These are phyloP conservation scores for Hydroisotoma schaefferi DNA, from an alignment of 2,888 invertebrate genomes.

Conservation along the genomic window DNA sequence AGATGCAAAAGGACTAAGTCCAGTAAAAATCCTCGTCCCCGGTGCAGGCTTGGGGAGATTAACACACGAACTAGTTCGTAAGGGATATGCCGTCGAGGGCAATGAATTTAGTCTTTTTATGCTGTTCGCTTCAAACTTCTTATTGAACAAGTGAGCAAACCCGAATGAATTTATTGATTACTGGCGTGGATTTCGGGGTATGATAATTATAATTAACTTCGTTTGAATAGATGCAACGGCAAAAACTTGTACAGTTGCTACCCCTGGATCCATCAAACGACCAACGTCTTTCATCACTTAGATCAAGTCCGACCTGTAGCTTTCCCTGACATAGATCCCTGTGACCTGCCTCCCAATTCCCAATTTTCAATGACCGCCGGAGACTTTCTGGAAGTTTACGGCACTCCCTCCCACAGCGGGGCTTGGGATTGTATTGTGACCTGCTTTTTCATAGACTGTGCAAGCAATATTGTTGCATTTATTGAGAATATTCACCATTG, in stretches of 20 bases:
- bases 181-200: neutral
- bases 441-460: conserved; percentile 98
- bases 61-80: conserved; percentile 86
- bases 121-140: conserved; percentile 93
- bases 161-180: no score
- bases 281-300: conserved; percentile 76
- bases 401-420: conserved; percentile 52
- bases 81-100: conserved; percentile 89
- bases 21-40: conserved; percentile 77
- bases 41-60: conserved; percentile 94
- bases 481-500: conserved; percentile 88
- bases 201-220: conserved; percentile 1
- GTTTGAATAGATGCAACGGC: conserved; percentile 61
- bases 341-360: conserved; percentile 61
- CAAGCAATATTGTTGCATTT: conserved; percentile 91
- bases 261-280: conserved; percentile 94
- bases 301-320: conserved; percentile 74
- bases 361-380: conserved; percentile 95
- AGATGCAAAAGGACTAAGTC: conserved; percentile 18
- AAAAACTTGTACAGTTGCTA: conserved; percentile 73
- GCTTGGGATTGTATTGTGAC: conserved; percentile 91
- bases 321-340: conserved; percentile 86
- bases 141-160: conserved; percentile 75
- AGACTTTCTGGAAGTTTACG: conserved; percentile 83
- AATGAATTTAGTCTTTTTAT: conserved; percentile 98